Evolutionary conservation across 2,113 vertebrate genomes (phyloP).

Genomic region (Dascyllus trimaculatus): DNA sequence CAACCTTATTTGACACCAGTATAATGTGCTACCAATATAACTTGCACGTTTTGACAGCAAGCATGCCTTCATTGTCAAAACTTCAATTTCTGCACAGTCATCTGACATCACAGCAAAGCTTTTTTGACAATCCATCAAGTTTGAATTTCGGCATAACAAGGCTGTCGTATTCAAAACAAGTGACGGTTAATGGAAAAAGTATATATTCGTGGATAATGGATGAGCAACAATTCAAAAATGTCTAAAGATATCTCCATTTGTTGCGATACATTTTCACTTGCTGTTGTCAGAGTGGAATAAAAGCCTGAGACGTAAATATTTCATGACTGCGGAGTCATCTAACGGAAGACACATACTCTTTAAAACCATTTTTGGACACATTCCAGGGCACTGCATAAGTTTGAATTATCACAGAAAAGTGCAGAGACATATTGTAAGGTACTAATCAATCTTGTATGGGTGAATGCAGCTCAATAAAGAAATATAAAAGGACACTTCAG

Average conservation of each 20-base stretch:
- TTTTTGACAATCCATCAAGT: conserved; percentile 11
- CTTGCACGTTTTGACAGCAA: neutral
- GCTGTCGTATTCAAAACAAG: conserved; percentile 39
- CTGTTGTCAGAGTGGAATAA: conserved; percentile 65
- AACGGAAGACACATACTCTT: conserved; percentile 44
- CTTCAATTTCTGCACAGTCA: conserved; percentile 4
- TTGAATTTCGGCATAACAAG: conserved; percentile 26
- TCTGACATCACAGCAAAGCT: conserved; percentile 14
- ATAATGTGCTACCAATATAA: neutral
- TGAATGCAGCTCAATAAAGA: conserved; percentile 48
- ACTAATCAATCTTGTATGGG: conserved; percentile 49
- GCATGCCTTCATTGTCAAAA: neutral
- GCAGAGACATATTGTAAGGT: conserved; percentile 29
- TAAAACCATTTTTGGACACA: conserved; percentile 60
- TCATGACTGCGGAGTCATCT: conserved; percentile 52
- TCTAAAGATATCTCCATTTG: conserved; percentile 61
- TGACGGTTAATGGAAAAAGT: conserved; percentile 48
- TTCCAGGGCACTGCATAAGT: conserved; percentile 41
- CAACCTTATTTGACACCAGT: neutral
- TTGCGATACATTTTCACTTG: conserved; percentile 41
- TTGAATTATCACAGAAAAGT: conserved; percentile 30
- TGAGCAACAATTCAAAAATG: conserved; percentile 29
- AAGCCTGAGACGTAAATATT: conserved; percentile 76
- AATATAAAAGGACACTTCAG: conserved; percentile 48
- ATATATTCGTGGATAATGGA: conserved; percentile 48